Percentiles rank a stretch among this genome's conserved stretches.
Evolutionary conservation across 2,888 invertebrate genomes (phyloP).

Genomic region (Coecobrya sp.): DNA sequence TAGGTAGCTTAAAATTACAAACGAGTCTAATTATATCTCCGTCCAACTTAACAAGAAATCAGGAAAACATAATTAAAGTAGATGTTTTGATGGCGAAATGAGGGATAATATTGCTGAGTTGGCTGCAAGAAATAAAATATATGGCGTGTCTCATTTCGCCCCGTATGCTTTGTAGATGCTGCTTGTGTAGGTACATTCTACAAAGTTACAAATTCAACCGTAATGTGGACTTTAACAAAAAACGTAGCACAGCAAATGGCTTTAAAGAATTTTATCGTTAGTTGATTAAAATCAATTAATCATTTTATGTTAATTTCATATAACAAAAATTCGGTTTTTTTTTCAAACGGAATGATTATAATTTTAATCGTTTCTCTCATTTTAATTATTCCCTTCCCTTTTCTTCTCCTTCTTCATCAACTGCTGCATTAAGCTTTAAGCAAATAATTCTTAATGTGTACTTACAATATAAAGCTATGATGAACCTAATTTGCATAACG

Average conservation of each 20-base stretch:
- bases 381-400: slow-evolving; percentile 30
- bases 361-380: slow-evolving; percentile 58
- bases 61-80: slow-evolving; percentile 67
- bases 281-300: slow-evolving; percentile 61
- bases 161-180: not conserved
- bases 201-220: not conserved
- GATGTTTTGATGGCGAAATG: slow-evolving; percentile 26
- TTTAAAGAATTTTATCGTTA: slow-evolving; percentile 10
- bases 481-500: slow-evolving; percentile 62
- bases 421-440: slow-evolving; percentile 29
- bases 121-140: not conserved
- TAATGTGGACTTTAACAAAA: not conserved
- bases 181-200: not conserved
- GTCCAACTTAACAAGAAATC: slow-evolving; percentile 63
- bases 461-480: slow-evolving; percentile 35
- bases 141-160: slow-evolving; percentile 20
- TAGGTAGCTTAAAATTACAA: slow-evolving; percentile 65
- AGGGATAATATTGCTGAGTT: slow-evolving; percentile 30
- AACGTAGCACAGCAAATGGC: slow-evolving; percentile 6
- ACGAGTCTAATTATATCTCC: slow-evolving; percentile 64
- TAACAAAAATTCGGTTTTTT: slow-evolving; percentile 4
- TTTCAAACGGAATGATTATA: slow-evolving; percentile 35
- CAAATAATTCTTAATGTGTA: slow-evolving; percentile 36
- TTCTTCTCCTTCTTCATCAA: not conserved
- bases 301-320: slow-evolving; percentile 58